Conservation (phyloP, 2,113 vertebrate species). For the Falcunculus frontatus region DNA sequence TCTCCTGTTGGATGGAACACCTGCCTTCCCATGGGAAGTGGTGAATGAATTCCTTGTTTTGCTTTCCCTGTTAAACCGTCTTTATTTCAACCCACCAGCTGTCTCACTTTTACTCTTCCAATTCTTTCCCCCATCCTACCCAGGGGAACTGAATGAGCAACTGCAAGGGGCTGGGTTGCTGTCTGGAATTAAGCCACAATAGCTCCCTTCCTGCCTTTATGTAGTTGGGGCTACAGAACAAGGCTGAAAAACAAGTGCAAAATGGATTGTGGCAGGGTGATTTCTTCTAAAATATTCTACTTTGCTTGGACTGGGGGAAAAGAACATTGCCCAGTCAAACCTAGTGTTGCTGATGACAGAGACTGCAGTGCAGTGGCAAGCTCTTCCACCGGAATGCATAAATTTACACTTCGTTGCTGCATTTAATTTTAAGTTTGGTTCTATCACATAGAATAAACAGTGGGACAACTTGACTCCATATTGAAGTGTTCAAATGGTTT, state of each 20-base stretch:
- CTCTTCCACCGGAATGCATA: not conserved
- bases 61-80: not conserved
- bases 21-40: not conserved
- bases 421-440: not conserved
- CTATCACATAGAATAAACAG: not conserved
- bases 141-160: fast-evolving
- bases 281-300: not conserved
- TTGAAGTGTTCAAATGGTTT: not conserved
- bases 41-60: not conserved
- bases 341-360: not conserved
- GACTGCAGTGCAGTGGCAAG: not conserved
- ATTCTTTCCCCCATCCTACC: not conserved
- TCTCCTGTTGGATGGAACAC: not conserved
- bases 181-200: not conserved
- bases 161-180: not conserved
- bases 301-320: not conserved
- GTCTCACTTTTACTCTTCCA: not conserved
- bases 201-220: not conserved
- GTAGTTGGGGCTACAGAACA: not conserved
- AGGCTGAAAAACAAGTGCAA: not conserved
- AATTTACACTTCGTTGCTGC: not conserved
- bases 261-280: not conserved
- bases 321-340: not conserved
- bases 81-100: not conserved
- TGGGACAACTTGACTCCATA: not conserved